phyloP scores from a whole-genome alignment of 2,888 invertebrate species.

The Philopedon plagiatum region DNA sequence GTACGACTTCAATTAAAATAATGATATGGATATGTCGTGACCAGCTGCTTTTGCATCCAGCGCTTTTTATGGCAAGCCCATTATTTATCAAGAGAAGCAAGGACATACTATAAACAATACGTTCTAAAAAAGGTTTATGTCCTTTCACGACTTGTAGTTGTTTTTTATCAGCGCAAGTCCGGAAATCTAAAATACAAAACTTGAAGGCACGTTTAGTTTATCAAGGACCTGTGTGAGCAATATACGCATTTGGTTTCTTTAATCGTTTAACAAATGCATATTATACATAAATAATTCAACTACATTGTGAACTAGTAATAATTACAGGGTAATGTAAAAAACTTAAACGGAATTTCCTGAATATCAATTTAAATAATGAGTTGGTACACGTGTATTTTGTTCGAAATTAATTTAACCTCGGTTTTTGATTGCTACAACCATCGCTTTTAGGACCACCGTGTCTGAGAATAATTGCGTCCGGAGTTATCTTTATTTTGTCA shows the following conservation, averaged over 20 bases:
- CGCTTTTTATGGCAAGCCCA: constrained; percentile 40
- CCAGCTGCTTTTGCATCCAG: constrained; percentile 45
- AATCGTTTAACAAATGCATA: constrained; percentile 2
- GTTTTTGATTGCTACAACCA: too few relatives aligned
- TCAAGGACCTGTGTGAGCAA: constrained; percentile 46
- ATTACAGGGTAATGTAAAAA: not conserved
- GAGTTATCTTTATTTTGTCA: not conserved
- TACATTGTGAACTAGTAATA: not conserved
- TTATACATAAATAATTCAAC: not conserved
- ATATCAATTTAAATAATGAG: constrained; percentile 12
- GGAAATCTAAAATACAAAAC: constrained; percentile 60
- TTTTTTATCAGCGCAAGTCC: constrained; percentile 62
- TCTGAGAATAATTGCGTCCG: not conserved
- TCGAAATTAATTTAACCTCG: constrained; percentile 2
- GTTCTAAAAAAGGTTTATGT: constrained; percentile 63
- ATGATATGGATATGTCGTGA: constrained; percentile 51
- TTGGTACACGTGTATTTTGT: constrained; percentile 9
- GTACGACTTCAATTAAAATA: constrained; percentile 34
- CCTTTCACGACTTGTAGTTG: constrained; percentile 60
- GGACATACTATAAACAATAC: constrained; percentile 63
- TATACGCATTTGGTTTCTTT: constrained; percentile 31
- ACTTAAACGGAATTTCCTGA: constrained; percentile 5
- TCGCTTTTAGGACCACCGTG: constrained; percentile 7
- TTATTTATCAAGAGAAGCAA: constrained; percentile 56
- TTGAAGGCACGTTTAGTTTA: constrained; percentile 36